Conservation (phyloP, 2,113 vertebrate species). For the Echinops telfairi region DNA sequence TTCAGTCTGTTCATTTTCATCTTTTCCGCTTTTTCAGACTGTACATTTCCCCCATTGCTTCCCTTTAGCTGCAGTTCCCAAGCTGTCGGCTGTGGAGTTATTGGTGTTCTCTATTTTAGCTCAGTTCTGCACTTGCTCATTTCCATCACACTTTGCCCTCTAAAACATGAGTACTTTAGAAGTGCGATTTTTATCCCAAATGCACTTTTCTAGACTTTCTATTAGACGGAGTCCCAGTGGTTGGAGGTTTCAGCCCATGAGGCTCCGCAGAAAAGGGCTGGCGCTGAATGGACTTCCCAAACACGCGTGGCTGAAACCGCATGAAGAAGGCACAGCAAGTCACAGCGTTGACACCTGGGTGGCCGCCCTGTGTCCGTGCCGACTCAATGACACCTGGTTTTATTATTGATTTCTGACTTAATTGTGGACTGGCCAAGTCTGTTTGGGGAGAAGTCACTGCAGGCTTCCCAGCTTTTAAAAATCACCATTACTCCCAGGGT, state of each 20-base stretch:
- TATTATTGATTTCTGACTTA: slow-evolving; percentile 1
- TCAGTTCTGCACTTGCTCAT: not conserved
- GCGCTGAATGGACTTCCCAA: not conserved
- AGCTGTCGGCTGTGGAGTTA: not conserved
- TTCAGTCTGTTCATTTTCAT: not conserved
- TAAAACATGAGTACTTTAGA: not conserved
- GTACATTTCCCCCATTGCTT: too few species aligned
- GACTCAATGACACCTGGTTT: not conserved
- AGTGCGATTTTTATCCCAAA: not conserved
- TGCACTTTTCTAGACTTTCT: not conserved
- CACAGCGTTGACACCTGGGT: not conserved
- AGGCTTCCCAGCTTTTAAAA: slow-evolving; percentile 75
- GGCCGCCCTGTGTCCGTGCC: not conserved
- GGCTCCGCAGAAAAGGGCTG: not conserved
- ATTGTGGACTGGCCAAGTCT: not conserved
- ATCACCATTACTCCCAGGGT: slow-evolving; percentile 52
- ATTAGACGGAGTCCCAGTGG: not conserved
- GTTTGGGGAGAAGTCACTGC: slow-evolving; percentile 63
- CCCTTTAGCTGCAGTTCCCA: not conserved
- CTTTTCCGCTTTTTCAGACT: not conserved
- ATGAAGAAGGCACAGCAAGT: not conserved
- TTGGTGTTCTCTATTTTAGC: not conserved
- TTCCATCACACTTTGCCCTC: not conserved
- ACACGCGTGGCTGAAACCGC: not conserved
- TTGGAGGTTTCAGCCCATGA: not conserved